A percentile compares a stretch with the other conserved stretches of the same genome.
These are phyloP conservation scores for Sandelia bainsii DNA, from an alignment of 2,797 vertebrate species.

Conservation along the genomic window DNA sequence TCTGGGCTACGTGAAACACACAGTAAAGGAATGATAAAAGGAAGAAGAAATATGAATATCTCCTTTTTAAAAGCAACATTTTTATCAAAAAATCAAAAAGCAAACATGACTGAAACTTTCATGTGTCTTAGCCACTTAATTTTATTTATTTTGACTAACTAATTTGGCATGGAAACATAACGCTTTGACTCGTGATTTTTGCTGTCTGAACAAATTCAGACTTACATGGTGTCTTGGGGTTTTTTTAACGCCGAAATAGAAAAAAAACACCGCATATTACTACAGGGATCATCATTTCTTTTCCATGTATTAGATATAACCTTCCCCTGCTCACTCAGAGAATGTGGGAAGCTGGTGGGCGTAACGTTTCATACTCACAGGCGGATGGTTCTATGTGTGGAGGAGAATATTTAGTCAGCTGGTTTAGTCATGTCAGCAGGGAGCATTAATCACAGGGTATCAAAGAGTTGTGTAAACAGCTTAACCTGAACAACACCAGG, in stretches of 20 bases:
- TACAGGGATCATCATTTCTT: conserved; percentile 45
- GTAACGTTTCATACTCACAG: conserved; percentile 43
- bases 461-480: conserved; percentile 51
- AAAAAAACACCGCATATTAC: conserved; percentile 25
- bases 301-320: conserved; percentile 51
- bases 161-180: conserved; percentile 21
- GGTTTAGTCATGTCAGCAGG: conserved; percentile 63
- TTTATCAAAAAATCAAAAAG: not conserved
- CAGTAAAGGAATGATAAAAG: not conserved
- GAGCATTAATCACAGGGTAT: conserved; percentile 56
- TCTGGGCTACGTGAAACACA: not conserved
- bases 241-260: conserved; percentile 26
- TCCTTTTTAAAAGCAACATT: too few species aligned
- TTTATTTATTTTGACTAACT: not conserved
- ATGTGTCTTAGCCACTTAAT: not conserved
- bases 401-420: conserved; percentile 53
- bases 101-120: not conserved
- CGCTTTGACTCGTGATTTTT: conserved; percentile 1
- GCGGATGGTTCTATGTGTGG: conserved; percentile 47
- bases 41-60: too few species aligned
- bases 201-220: conserved; percentile 29
- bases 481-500: conserved; percentile 43
- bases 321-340: conserved; percentile 46
- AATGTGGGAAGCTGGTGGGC: conserved; percentile 66
- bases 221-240: conserved; percentile 10